phyloP scores from a whole-genome alignment of 2,113 vertebrate species.

The Pterophyllum scalare region DNA sequence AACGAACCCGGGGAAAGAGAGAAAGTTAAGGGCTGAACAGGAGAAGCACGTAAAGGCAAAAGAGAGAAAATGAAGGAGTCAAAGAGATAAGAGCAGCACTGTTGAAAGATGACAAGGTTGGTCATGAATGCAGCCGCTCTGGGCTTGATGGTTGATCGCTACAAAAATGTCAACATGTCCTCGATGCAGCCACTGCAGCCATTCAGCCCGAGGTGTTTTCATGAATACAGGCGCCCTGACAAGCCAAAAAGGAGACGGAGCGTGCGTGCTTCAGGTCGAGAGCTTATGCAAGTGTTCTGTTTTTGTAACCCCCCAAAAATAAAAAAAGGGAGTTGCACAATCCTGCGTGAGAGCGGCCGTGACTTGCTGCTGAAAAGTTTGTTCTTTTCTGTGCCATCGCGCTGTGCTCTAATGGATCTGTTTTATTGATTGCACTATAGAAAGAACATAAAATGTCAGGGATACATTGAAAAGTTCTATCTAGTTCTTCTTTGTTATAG shows the following conservation, averaged over 20 bases:
- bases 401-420: neutral
- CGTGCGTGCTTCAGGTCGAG: conserved; percentile 19
- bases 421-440: neutral
- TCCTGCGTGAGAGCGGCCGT: conserved; percentile 1
- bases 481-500: neutral
- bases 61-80: neutral
- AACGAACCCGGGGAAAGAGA: neutral
- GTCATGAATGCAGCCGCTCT: conserved; percentile 72
- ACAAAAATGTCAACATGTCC: conserved; percentile 83
- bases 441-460: neutral
- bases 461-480: neutral
- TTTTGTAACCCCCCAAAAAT: conserved; percentile 44
- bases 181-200: conserved; percentile 73
- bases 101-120: conserved; percentile 80
- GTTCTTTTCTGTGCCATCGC: conserved; percentile 35
- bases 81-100: conserved; percentile 75
- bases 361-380: conserved; percentile 25
- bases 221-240: conserved; percentile 54
- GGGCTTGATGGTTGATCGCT: conserved; percentile 81
- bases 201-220: conserved; percentile 72
- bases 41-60: neutral
- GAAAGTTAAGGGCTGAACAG: conserved; percentile 18
- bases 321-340: conserved; percentile 46
- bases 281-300: conserved; percentile 76
- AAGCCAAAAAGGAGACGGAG: conserved; percentile 39